Evolutionary conservation across 2,888 invertebrate species (phyloP).

Genomic region (Cantharis flavilabris): DNA sequence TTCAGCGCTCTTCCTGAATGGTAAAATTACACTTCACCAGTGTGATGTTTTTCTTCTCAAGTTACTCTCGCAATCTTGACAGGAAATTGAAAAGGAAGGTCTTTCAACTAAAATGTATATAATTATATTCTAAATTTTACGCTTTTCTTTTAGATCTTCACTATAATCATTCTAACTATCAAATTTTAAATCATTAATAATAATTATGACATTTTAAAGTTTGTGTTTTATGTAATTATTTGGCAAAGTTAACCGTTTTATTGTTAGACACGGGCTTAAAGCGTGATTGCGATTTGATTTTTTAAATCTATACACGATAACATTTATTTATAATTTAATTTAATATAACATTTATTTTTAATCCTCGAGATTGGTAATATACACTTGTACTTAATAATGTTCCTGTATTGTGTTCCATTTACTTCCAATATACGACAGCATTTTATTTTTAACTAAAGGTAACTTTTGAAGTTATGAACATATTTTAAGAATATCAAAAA

Average conservation of each 20-base stretch:
- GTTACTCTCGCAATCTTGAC: neutral
- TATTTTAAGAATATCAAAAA: neutral
- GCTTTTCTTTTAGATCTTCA: neutral
- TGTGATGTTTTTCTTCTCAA: neutral
- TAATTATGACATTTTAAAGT: neutral
- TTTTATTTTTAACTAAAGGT: neutral
- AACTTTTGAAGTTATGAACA: neutral
- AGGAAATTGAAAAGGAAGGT: neutral
- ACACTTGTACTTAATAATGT: neutral
- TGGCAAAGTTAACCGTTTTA: neutral
- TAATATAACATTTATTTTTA: neutral
- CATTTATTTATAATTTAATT: neutral
- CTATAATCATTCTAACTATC: neutral
- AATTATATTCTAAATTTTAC: neutral
- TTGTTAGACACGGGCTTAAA: neutral
- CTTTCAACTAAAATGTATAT: neutral
- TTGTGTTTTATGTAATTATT: neutral
- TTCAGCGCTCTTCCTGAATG: neutral
- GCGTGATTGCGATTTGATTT: neutral
- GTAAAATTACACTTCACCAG: neutral
- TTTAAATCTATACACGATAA: neutral
- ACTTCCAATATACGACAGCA: neutral
- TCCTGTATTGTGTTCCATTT: neutral
- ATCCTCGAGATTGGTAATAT: neutral
- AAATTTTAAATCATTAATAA: neutral